Evolutionary conservation across 2,113 vertebrate species (phyloP).

Genomic region (Lampris incognitus): DNA sequence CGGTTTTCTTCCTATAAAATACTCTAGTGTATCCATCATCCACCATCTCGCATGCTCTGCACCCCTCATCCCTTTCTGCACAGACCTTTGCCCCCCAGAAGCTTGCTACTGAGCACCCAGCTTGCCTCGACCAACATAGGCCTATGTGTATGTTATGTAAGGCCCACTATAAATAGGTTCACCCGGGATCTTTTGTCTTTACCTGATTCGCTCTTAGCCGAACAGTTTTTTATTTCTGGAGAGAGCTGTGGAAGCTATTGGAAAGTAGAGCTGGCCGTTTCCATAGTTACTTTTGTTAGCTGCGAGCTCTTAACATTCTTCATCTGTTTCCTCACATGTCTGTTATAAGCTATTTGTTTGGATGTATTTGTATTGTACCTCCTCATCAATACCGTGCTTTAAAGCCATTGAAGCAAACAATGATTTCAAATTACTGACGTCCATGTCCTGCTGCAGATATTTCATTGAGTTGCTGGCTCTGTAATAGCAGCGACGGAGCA

Average conservation of each 20-base stretch:
- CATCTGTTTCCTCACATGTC: constrained; percentile 83
- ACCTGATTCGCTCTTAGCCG: constrained; percentile 87
- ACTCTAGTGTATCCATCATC: constrained; percentile 34
- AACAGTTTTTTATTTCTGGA: constrained; percentile 87
- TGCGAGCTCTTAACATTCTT: constrained; percentile 84
- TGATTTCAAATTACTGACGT: constrained; percentile 48
- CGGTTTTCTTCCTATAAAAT: constrained; percentile 40
- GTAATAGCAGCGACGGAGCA: constrained; percentile 67
- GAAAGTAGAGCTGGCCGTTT: constrained; percentile 84
- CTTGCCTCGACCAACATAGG: constrained; percentile 73
- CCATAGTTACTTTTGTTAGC: constrained; percentile 89
- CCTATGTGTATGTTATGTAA: constrained; percentile 84
- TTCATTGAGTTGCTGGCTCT: constrained; percentile 35
- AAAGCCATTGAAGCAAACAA: constrained; percentile 44
- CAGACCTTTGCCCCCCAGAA: constrained; percentile 57
- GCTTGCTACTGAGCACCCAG: constrained; percentile 64
- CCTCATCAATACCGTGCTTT: constrained; percentile 54
- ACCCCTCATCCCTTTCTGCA: constrained; percentile 8
- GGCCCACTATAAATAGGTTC: constrained; percentile 85
- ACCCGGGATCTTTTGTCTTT: constrained; percentile 88
- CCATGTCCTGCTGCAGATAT: constrained; percentile 38
- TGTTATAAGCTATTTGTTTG: constrained; percentile 76
- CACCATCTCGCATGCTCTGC: constrained; percentile 43
- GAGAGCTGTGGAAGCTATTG: constrained; percentile 83
- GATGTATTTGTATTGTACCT: constrained; percentile 70